Conservation (phyloP, 2,797 vertebrate genomes). For the Malacoraja senta region DNA sequence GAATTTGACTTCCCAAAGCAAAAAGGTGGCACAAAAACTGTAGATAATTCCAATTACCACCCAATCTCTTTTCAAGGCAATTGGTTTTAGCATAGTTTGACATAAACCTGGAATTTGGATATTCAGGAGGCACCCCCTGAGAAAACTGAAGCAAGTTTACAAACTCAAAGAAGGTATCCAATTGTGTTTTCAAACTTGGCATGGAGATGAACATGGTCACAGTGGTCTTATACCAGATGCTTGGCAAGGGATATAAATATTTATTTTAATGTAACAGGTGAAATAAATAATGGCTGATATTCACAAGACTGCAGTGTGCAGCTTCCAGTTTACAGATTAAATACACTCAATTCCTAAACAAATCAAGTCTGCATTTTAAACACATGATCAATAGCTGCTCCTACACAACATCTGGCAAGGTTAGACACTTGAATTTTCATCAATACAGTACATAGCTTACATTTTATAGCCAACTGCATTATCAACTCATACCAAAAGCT, state of each 20-base stretch:
- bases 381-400: conserved; percentile 46
- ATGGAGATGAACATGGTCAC: background rate
- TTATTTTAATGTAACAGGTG: conserved; percentile 2
- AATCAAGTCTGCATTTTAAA: conserved; percentile 52
- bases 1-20: background rate
- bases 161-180: background rate
- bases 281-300: conserved; percentile 42
- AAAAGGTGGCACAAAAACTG: background rate
- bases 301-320: conserved; percentile 48
- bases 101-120: conserved; percentile 12
- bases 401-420: conserved; percentile 40
- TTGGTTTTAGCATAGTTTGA: background rate
- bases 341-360: conserved; percentile 46
- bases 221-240: background rate
- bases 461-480: conserved; percentile 53
- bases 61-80: background rate
- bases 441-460: conserved; percentile 62
- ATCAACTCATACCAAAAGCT: conserved; percentile 47
- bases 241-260: conserved; percentile 13
- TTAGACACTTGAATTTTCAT: conserved; percentile 58
- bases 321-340: conserved; percentile 43
- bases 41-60: background rate
- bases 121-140: background rate
- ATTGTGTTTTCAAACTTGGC: background rate
- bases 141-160: conserved; percentile 20